Conservation (phyloP, 2,113 vertebrate species). For the Neodon shergylaensis region DNA sequence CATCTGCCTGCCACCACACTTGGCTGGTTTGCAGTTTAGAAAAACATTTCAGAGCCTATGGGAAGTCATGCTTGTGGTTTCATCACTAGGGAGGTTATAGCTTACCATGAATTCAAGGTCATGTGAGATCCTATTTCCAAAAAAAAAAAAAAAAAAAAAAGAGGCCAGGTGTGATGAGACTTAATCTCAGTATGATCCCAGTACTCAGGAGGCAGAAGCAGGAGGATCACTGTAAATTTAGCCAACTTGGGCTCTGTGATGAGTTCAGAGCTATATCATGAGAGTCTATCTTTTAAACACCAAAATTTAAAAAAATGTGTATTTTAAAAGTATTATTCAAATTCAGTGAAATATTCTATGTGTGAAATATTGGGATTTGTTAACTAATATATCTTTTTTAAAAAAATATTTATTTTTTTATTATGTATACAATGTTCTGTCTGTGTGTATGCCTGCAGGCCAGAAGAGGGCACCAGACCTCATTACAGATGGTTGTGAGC, state of each 20-base stretch:
- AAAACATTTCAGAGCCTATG: too few relatives aligned
- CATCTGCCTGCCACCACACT: too few relatives aligned
- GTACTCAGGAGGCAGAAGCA: neutral
- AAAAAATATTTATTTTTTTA: too few relatives aligned
- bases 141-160: neutral
- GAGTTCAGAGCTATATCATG: neutral
- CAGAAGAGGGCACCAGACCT: too few relatives aligned
- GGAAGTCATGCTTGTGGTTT: neutral
- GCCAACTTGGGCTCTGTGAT: neutral
- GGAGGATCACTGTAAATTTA: neutral
- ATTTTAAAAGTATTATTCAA: neutral
- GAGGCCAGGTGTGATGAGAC: too few relatives aligned
- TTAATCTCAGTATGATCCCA: neutral
- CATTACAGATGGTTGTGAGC: too few relatives aligned
- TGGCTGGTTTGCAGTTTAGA: neutral
- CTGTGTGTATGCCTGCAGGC: too few relatives aligned
- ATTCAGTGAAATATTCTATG: neutral
- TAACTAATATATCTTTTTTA: neutral
- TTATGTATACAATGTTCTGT: too few relatives aligned
- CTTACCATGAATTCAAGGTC: neutral
- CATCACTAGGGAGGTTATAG: neutral
- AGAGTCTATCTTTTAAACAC: neutral
- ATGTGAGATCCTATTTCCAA: neutral
- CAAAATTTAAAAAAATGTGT: neutral
- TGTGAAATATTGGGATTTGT: neutral